These are phyloP conservation scores for Batillaria attramentaria DNA, from an alignment of 1,140 invertebrate species.

Conservation along the genomic window DNA sequence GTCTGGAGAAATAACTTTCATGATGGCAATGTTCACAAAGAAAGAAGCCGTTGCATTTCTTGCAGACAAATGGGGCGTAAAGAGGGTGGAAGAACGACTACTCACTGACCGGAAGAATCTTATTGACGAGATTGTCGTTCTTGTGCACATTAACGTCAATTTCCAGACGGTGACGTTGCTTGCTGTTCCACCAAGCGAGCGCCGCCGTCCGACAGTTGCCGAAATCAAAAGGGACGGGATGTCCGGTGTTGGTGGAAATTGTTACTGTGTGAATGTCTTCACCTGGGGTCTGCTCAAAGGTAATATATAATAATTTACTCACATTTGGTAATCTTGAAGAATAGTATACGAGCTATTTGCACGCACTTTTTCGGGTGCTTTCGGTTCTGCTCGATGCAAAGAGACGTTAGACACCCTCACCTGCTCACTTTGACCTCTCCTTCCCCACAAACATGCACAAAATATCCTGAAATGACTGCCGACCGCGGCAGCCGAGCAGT, in stretches of 20 bases:
- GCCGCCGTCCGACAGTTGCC: conserved; percentile 31
- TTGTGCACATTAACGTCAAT: conserved; percentile 28
- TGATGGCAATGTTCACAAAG: conserved; percentile 31
- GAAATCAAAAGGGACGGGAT: conserved; percentile 35
- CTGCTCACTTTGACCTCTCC: too few relatives aligned
- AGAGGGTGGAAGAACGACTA: conserved; percentile 26
- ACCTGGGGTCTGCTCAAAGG: conserved; percentile 40
- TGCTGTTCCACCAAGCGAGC: conserved; percentile 19
- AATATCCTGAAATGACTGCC: too few relatives aligned
- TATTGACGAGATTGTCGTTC: conserved; percentile 29
- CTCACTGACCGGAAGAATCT: conserved; percentile 8
- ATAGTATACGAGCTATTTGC: too few relatives aligned
- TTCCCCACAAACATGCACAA: too few relatives aligned
- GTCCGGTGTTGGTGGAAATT: conserved; percentile 39
- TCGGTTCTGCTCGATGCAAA: too few relatives aligned
- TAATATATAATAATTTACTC: too few relatives aligned
- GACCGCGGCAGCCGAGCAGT: too few relatives aligned
- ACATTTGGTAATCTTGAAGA: too few relatives aligned
- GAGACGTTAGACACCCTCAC: too few relatives aligned
- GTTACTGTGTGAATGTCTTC: conserved; percentile 42
- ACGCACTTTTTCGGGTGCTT: too few relatives aligned
- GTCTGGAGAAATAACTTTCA: too few relatives aligned
- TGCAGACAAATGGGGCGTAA: conserved; percentile 23
- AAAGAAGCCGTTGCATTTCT: conserved; percentile 36
- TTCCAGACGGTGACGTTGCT: conserved; percentile 42